Evolutionary conservation across 2,888 invertebrate genomes (phyloP).

Genomic region (Timema podura): DNA sequence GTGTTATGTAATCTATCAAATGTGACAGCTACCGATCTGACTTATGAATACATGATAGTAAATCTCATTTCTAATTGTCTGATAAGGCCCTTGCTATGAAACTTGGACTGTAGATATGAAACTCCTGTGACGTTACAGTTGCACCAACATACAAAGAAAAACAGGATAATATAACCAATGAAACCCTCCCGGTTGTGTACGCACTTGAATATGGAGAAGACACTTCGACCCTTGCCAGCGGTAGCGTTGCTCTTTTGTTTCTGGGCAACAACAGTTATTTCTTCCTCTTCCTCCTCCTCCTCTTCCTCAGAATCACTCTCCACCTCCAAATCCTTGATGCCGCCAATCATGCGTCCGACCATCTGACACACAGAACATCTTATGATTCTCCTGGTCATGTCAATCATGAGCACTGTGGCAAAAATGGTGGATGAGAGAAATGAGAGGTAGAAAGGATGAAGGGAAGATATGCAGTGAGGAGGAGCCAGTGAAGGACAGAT

Average conservation of each 20-base stretch:
- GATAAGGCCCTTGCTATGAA: no score
- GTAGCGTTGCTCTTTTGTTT: conserved; percentile 33
- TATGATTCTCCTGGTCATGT: neutral
- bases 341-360: conserved; percentile 80
- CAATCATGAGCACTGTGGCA: no score
- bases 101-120: no score
- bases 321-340: conserved; percentile 76
- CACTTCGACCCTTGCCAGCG: conserved; percentile 48
- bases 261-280: conserved; percentile 38
- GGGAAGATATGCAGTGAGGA: no score
- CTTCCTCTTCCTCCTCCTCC: conserved; percentile 54
- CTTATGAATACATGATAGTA: no score
- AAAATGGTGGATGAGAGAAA: no score
- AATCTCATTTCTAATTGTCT: no score
- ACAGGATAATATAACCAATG: conserved; percentile 12
- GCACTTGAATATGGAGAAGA: conserved; percentile 78
- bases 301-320: conserved; percentile 68
- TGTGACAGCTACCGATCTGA: no score
- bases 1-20: no score
- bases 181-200: neutral
- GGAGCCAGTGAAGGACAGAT: no score
- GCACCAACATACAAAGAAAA: neutral
- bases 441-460: no score
- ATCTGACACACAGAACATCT: conserved; percentile 49
- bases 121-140: no score